A percentile compares a stretch with the other conserved stretches of the same genome.
These are phyloP conservation scores for Himantopus leucocephalus DNA, from an alignment of 2,113 vertebrate species.

Conservation along the genomic window DNA sequence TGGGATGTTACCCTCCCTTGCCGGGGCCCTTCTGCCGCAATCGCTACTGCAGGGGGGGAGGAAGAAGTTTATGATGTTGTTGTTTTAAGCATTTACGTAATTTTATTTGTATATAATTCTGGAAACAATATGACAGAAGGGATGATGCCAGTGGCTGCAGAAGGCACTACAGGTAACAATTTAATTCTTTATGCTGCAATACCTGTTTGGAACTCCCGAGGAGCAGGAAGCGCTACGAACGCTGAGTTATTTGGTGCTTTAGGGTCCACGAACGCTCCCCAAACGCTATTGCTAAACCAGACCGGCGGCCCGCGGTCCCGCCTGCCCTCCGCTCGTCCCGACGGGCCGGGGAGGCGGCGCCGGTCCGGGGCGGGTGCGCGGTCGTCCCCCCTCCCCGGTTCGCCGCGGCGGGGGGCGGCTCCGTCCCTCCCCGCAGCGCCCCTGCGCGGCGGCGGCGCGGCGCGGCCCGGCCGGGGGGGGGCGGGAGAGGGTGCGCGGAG, in stretches of 20 bases:
- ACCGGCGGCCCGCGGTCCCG: background rate
- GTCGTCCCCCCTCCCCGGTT: background rate
- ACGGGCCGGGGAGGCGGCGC: background rate
- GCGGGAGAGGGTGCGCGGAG: too few species aligned
- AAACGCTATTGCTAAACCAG: accelerated
- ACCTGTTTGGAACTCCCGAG: background rate
- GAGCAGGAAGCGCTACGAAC: accelerated
- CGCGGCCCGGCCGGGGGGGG: too few species aligned
- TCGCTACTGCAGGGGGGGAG: too few species aligned
- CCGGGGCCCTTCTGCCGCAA: background rate
- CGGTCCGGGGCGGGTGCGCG: background rate
- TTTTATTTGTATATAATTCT: background rate
- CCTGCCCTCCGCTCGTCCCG: too few species aligned
- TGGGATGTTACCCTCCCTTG: background rate
- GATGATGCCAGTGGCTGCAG: background rate
- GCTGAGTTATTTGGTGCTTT: accelerated
- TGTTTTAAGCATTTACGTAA: background rate
- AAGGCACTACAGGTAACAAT: background rate
- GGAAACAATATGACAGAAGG: too few species aligned
- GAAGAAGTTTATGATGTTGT: background rate
- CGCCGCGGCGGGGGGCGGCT: background rate
- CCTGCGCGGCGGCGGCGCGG: background rate
- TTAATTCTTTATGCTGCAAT: background rate
- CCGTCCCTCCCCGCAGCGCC: background rate
- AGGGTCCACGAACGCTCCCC: background rate